These are phyloP conservation scores for Ophiodon elongatus DNA, from an alignment of 2,113 vertebrate species.

Conservation along the genomic window DNA sequence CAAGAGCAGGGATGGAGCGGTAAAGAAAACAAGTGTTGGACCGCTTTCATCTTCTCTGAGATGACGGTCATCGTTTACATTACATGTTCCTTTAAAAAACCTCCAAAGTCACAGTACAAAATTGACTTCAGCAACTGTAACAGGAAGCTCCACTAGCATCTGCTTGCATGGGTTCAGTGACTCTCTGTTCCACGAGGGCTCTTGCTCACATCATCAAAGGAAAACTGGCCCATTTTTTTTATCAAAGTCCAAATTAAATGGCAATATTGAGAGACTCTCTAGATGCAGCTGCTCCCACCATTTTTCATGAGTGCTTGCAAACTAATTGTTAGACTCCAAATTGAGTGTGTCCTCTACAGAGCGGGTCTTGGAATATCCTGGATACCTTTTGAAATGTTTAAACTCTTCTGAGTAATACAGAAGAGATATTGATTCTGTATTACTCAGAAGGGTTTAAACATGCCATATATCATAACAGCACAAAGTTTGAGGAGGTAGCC, in stretches of 20 bases:
- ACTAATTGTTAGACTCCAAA: constrained; percentile 7
- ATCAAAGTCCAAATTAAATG: constrained; percentile 28
- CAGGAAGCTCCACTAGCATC: neutral
- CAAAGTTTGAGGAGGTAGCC: neutral
- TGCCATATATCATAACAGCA: neutral
- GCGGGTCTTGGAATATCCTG: neutral
- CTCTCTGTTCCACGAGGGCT: neutral
- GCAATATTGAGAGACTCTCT: neutral
- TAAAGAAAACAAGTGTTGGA: neutral
- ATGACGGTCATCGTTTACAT: neutral
- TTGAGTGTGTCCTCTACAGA: neutral
- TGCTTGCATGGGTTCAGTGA: neutral
- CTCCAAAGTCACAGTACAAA: neutral
- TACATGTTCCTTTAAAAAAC: neutral
- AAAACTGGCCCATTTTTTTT: neutral
- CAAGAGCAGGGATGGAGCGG: neutral
- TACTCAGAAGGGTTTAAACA: too few species aligned
- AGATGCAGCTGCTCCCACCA: neutral
- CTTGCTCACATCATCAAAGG: constrained; percentile 8
- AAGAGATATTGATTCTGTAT: neutral
- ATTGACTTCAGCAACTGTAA: neutral
- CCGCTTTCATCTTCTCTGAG: neutral
- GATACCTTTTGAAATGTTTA: constrained; percentile 9
- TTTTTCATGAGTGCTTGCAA: constrained; percentile 5
- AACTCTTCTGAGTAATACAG: neutral